Base-by-base conservation (phyloP, 2,113 vertebrate genomes). In the Vimba vimba region DNA sequence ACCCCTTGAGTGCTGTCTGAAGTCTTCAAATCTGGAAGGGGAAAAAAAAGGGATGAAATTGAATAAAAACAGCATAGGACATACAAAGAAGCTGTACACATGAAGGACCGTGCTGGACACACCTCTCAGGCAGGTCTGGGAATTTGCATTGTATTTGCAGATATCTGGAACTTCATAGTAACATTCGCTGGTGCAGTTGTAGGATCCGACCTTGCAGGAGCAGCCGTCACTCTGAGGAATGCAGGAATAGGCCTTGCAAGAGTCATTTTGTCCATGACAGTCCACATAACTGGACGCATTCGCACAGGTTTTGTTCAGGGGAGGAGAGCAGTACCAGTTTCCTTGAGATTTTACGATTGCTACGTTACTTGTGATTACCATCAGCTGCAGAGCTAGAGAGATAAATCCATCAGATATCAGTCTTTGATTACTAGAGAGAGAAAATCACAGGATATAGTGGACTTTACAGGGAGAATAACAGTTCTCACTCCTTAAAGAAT, bases 1-100 rank as follows among this genome's bases (percentile, higher is more conserved):
- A 60, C 77, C 8, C 0, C 5, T 23, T 0, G 21, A 9, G 0
- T 1, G 11, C 10, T 43, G 21, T 36, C 4, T 15, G 0, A 0
- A 25, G 1, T 15, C 0, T 4, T 15, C 2, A 25, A 2, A 43
- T 60, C 77, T 79, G 23, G 21, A 60, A 79, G 30, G 30, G 11
- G 43, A n/a, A 79, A 11, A 36, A 21, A 33, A 6, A 3, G 4
- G 9, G n/a, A 21, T 57, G 76, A 6, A 6, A 57, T 21, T 59
- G 1, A 12, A 23, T 78, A 57, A 36, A 57, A 19, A 55, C 8
- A 1, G 47, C 1, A 79, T 62, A 23, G 62, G 11, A 64, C 59
- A 27, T 6, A 64, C 10, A 39, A 50, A 25, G 71, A 45, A 47
- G 25, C 45, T 19, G 23, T 50, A 50, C 13, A 50, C 47, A 21